Evolutionary conservation across 2,888 invertebrate species (phyloP).

Genomic region (Drosophila maculinotata): DNA sequence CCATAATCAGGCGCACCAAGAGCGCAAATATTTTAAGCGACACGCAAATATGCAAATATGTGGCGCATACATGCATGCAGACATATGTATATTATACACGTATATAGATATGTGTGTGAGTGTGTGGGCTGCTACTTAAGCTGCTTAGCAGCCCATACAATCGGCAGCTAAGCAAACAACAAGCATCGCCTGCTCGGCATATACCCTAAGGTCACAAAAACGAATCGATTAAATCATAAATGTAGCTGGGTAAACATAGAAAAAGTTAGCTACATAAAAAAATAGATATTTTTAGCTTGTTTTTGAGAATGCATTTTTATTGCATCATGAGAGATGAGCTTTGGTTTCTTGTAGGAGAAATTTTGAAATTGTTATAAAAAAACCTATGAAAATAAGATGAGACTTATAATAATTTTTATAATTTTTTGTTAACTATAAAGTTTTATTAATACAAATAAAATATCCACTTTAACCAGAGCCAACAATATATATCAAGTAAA

Average conservation of each 20-base stretch:
- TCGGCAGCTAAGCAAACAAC: conserved; percentile 69
- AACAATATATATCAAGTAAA: too few relatives aligned
- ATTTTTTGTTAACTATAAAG: too few relatives aligned
- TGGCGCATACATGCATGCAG: conserved; percentile 45
- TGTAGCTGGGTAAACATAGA: conserved; percentile 10
- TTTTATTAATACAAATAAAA: too few relatives aligned
- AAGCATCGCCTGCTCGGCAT: conserved; percentile 39
- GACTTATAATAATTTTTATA: too few relatives aligned
- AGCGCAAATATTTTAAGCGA: conserved; percentile 68
- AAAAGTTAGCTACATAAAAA: background rate
- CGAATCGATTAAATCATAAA: conserved; percentile 38
- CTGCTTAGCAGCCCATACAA: conserved; percentile 70
- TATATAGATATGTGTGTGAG: conserved; percentile 21
- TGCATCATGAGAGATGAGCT: background rate
- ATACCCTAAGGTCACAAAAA: conserved; percentile 57
- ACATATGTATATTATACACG: conserved; percentile 30
- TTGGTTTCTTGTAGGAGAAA: background rate
- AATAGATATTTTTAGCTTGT: background rate
- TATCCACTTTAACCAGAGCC: too few relatives aligned
- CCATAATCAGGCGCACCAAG: conserved; percentile 79
- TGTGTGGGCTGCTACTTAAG: conserved; percentile 62
- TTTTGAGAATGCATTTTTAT: background rate
- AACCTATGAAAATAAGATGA: too few relatives aligned
- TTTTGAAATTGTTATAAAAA: too few relatives aligned
- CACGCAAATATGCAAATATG: conserved; percentile 80